A percentile compares a stretch with the other conserved stretches of the same genome.
Conservation (phyloP, 2,113 vertebrate species). For the Castor canadensis region DNA sequence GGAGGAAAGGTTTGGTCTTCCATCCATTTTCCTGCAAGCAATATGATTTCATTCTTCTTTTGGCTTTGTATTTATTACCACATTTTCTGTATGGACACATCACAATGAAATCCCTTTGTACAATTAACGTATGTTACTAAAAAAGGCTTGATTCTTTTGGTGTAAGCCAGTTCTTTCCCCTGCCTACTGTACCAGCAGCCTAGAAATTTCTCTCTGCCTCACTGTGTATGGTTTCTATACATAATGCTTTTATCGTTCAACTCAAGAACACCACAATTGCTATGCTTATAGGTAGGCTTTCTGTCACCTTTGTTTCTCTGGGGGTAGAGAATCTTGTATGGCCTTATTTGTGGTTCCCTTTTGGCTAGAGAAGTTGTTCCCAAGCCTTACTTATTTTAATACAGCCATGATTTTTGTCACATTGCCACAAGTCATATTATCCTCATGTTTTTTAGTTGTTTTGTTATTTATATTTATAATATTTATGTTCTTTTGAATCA, state of each 20-base stretch:
- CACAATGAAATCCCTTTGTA: too few relatives aligned
- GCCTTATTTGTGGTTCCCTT: not conserved
- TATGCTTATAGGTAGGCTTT: not conserved
- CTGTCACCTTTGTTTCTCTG: not conserved
- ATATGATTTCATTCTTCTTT: too few relatives aligned
- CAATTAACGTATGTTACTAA: too few relatives aligned
- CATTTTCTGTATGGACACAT: too few relatives aligned
- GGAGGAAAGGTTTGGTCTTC: not conserved
- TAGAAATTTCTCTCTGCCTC: not conserved
- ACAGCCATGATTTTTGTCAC: not conserved
- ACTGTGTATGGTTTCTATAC: not conserved
- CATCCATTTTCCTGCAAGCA: too few relatives aligned
- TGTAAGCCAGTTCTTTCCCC: not conserved
- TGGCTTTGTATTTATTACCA: too few relatives aligned
- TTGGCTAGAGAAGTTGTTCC: not conserved
- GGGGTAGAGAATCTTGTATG: not conserved
- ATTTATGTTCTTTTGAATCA: not conserved
- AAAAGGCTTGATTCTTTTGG: not conserved
- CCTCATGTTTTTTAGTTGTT: not conserved
- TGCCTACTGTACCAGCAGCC: not conserved
- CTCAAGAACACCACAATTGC: not conserved
- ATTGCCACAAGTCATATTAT: not conserved
- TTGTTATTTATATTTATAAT: not conserved
- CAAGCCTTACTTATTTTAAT: not conserved
- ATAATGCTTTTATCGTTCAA: not conserved